Evolutionary conservation across 2,888 invertebrate species (phyloP), one percentile per base, ranked within the genome.

Genomic region (Amphiduros pacificus): DNA sequence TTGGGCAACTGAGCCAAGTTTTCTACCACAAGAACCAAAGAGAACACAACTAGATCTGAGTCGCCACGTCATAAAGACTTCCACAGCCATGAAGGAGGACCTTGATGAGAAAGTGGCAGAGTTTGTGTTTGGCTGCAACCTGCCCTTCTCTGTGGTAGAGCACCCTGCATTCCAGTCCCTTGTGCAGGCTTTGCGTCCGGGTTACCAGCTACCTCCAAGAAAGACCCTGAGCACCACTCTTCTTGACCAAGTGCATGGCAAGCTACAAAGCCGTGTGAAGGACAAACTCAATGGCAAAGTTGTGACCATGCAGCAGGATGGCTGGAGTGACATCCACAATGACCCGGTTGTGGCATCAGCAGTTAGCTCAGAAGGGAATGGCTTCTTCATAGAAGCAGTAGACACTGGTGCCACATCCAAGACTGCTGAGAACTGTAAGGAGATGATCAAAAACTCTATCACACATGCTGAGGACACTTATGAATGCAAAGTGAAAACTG

Each of bases 321-420:
- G 61, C 4, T 63, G 62, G 62, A 63, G 59, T 57, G 57, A 64
- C 31, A 60, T 60, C 9, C 64, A 67, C 51, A 67, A 67, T 41
- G 60, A 53, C 14, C 63, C 62, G 24, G 61, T 62, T 24, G 62
- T 67, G 26, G 65, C 62, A 2, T 55, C 59, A 20, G 56, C 58
- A 22, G n/a, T 65, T n/a, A 55, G 56, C 1, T 17, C 22, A 29
- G 59, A 63, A 22, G 58, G 60, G 5, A 56, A 44, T 6, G 14
- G 57, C 3, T 64, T 54, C 52, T 64, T 64, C 52, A n/a, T 64
- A 22, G 55, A 59, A 32, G 56, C 53, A 20, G 26, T 51, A 9
- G 60, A 62, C 11, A 60, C 64, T 14, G 64, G 61, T 5, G 44
- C 58, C 14, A 67, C 60, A 55, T 60, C 57, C 20, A 67, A 64